Evolutionary conservation across 2,113 vertebrate genomes (phyloP).

Genomic region (Crotalus helleri): DNA sequence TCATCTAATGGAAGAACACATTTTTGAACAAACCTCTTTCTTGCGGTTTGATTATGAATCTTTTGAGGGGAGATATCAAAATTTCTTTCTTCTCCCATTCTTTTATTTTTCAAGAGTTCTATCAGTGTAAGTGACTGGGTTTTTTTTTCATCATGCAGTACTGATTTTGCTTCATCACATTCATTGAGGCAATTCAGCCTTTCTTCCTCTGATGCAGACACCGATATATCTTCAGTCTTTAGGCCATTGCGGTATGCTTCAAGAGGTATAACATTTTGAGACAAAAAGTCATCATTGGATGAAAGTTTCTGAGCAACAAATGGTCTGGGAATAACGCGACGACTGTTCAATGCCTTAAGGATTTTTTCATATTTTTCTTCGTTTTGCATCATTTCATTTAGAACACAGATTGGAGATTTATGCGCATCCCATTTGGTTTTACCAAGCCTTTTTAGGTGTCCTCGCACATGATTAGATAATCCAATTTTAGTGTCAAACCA

Average conservation of each 20-base stretch:
- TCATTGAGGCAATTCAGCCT: slow-evolving; percentile 73
- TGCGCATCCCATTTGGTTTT: slow-evolving; percentile 81
- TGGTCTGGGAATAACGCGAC: slow-evolving; percentile 75
- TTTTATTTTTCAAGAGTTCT: slow-evolving; percentile 85
- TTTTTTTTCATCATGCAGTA: slow-evolving; percentile 73
- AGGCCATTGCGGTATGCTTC: slow-evolving; percentile 82
- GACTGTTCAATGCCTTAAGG: slow-evolving; percentile 87
- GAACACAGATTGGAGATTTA: slow-evolving; percentile 87
- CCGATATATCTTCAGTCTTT: slow-evolving; percentile 79
- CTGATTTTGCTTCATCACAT: slow-evolving; percentile 75
- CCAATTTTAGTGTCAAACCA: slow-evolving; percentile 95
- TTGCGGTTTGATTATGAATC: slow-evolving; percentile 76
- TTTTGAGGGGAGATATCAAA: slow-evolving; percentile 73
- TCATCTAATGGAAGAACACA: slow-evolving; percentile 80
- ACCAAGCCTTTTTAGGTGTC: slow-evolving; percentile 89
- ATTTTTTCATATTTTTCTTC: slow-evolving; percentile 84
- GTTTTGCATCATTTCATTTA: slow-evolving; percentile 89
- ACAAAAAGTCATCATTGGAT: slow-evolving; percentile 78
- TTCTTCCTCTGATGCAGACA: slow-evolving; percentile 74
- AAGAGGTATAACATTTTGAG: slow-evolving; percentile 78
- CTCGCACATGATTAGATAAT: slow-evolving; percentile 92
- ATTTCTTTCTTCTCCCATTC: slow-evolving; percentile 80
- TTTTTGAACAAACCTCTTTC: slow-evolving; percentile 82
- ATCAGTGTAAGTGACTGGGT: slow-evolving; percentile 82
- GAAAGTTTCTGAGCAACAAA: slow-evolving; percentile 81